Base-by-base conservation (phyloP, 1,140 invertebrate species). In the Brachionus rubens region DNA sequence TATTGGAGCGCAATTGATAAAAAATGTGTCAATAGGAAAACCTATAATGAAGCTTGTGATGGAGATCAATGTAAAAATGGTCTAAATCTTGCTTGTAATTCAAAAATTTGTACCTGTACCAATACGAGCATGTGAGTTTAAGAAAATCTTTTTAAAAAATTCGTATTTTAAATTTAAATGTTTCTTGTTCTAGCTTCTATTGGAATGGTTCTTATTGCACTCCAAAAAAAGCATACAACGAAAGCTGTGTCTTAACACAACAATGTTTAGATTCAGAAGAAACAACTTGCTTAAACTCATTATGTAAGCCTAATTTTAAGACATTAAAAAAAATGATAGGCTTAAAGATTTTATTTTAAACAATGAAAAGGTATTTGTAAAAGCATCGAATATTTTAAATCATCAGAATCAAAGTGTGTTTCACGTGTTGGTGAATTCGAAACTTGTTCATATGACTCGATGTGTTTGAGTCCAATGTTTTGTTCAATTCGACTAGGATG, bases 381-480 rank as follows among this genome's bases (percentile, higher is more conserved):
- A 54, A 54, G 12, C 2, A 3, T 6, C 3, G 52, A 54, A n/a
- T 54, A 54, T 54, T 54, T 54, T n/a, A 54, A 28, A 26, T 12
- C 19, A n/a, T n/a, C n/a, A n/a, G n/a, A n/a, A n/a, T n/a, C n/a
- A n/a, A n/a, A n/a, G n/a, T n/a, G n/a, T n/a, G 52, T 54, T 7
- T 9, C 52, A 0, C 26, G 52, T 28, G 10, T 54, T 12, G 9
- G 16, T 33, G 52, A 54, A n/a, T 33, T 54, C 7, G 52, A 54
- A 5, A 54, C 52, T 28, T 54, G 52, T 14, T 54, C 10, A 5
- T 30, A 28, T 14, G 52, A 54, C 33, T 24, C 2, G 7, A 33
- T 33, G 52, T 54, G 52, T 6, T 54, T 54, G 10, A 54, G 3
- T 12, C 26, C 52, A 54, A 54, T 54, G 52, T 54, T 54, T 54